Percentiles rank a stretch among this genome's conserved stretches.
These are phyloP conservation scores for Chromis chromis DNA, from an alignment of 2,797 vertebrate genomes.

Conservation along the genomic window DNA sequence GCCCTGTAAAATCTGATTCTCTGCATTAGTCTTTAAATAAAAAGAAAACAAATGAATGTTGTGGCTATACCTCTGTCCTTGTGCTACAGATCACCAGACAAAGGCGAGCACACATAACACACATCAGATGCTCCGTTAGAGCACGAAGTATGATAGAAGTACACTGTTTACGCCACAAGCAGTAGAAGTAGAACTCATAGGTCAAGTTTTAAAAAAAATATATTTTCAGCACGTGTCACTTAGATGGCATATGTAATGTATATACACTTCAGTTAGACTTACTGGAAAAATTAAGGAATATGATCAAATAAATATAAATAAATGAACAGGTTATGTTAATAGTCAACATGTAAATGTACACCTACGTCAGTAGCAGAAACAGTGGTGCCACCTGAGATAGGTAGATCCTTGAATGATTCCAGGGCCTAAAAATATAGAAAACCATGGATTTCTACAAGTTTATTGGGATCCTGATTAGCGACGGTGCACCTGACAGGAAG, in stretches of 20 bases:
- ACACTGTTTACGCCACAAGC: neutral
- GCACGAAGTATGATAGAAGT: too few species aligned
- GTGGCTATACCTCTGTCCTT: conserved; percentile 57
- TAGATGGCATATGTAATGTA: neutral
- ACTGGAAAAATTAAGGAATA: neutral
- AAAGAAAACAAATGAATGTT: conserved; percentile 79
- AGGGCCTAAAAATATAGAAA: neutral
- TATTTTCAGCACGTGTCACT: neutral
- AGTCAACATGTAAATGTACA: neutral
- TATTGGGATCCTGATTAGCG: neutral
- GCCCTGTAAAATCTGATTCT: conserved; percentile 87
- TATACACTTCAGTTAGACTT: too few species aligned
- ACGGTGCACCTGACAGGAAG: too few species aligned
- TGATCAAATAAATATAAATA: neutral
- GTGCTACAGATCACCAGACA: conserved; percentile 14
- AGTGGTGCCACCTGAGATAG: neutral
- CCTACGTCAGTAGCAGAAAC: neutral
- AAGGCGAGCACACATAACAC: neutral
- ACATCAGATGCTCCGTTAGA: too few species aligned
- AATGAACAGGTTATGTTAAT: neutral
- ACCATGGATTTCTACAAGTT: neutral
- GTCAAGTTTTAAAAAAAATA: neutral
- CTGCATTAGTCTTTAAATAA: conserved; percentile 89
- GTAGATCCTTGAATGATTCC: neutral
- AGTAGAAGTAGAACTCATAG: neutral